These are phyloP conservation scores for Neopipo cinnamomea DNA, from an alignment of 2,113 vertebrate genomes.

Conservation along the genomic window DNA sequence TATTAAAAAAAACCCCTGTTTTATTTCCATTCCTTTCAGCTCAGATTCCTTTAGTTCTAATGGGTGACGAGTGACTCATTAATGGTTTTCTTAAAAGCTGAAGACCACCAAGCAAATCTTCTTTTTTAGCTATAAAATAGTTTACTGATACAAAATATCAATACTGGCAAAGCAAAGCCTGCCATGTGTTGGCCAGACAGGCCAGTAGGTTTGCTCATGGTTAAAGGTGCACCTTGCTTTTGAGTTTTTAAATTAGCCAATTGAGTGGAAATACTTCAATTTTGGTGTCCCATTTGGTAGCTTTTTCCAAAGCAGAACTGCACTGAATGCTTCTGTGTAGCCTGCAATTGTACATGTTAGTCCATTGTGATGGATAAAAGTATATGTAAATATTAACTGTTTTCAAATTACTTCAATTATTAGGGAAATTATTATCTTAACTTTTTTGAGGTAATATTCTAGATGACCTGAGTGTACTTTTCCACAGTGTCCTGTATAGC, in stretches of 20 bases:
- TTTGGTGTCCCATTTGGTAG: neutral
- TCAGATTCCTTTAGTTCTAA: neutral
- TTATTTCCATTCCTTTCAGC: neutral
- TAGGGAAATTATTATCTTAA: neutral
- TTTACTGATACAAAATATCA: neutral
- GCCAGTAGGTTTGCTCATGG: neutral
- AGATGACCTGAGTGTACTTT: neutral
- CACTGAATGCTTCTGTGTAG: neutral
- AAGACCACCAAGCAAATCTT: neutral
- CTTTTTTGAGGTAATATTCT: neutral
- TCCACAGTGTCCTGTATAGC: neutral
- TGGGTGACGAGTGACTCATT: neutral
- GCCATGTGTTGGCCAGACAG: neutral
- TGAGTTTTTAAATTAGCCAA: neutral
- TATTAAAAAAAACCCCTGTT: too few relatives aligned
- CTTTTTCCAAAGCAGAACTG: neutral
- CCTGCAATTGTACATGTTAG: rapidly evolving
- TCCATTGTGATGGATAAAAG: neutral
- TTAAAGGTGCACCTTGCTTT: neutral
- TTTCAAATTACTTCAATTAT: neutral
- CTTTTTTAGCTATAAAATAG: neutral
- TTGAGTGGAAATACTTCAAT: neutral
- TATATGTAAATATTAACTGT: neutral
- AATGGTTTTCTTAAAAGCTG: neutral
- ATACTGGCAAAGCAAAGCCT: neutral